Base-by-base conservation (phyloP, 2,888 invertebrate genomes). In the Lasioglossum villosulum region DNA sequence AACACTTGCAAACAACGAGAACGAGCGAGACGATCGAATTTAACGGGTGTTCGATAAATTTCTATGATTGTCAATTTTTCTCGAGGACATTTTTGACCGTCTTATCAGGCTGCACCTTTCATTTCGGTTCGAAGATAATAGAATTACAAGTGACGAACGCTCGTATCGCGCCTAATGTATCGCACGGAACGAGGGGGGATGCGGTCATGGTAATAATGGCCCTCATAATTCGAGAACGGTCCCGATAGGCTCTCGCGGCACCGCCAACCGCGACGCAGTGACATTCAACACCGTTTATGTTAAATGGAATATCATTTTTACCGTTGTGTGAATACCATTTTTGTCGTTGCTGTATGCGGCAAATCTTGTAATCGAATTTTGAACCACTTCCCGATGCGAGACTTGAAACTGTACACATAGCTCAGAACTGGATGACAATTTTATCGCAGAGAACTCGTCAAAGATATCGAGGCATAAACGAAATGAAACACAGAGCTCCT, bases 141-240 rank as follows among this genome's bases (percentile, higher is more conserved):
- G 66, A 59, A 80, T 82, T 82, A 59, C 19, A 70, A n/a, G 37
- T 59, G 70, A n/a, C 81, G 59, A 27, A 74, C 81, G 75, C 39
- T 82, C 75, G 27, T 75, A 80, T 82, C 80, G 74, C 74, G 80
- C 80, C 37, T 56, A 48, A 80, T 75, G 80, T 75, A 59, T 63
- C 63, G 56, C 59, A 48, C 80, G 63, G 80, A 83, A 75, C 45
- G 75, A 39, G 39, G 63, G 30, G 30, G 45, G 19, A 68, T 66
- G 75, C 75, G 75, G 66, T 66, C 42, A 34, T 12, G 42, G 23
- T 63, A 42, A 76, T 76, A 76, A 45, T 66, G 66, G 39, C 45
- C 66, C 42, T n/a, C 48, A 76, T 76, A 76, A 76, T 76, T 76
- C 30, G 45, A 66, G 48, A 76, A 45, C 45, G 75, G 30, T 6